Evolutionary conservation across 2,888 invertebrate species (phyloP).

Genomic region (Cryptops parisi): DNA sequence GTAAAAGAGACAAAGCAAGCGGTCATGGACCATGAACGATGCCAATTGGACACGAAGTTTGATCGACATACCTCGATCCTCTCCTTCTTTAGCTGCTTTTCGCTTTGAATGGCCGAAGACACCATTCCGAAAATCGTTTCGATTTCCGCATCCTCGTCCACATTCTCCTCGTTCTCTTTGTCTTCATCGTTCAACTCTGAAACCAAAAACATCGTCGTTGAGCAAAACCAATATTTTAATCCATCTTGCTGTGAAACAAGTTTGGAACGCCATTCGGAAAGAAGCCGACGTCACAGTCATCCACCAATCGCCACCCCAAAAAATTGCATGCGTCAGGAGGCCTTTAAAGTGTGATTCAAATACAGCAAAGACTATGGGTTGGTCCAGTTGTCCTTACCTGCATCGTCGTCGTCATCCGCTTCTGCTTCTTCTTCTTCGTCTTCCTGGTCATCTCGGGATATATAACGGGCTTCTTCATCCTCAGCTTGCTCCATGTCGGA

Average conservation of each 20-base stretch:
- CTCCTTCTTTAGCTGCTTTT: conserved; percentile 10
- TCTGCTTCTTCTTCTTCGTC: conserved; percentile 21
- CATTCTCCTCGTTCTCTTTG: conserved; percentile 42
- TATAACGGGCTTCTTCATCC: conserved; percentile 36
- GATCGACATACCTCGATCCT: conserved; percentile 6
- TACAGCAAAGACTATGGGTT: conserved; percentile 8
- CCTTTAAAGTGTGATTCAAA: too few relatives aligned
- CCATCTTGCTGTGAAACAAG: too few relatives aligned
- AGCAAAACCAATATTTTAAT: too few relatives aligned
- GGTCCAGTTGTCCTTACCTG: conserved; percentile 40
- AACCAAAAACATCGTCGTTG: too few relatives aligned
- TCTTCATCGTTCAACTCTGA: conserved; percentile 25
- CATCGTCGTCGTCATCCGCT: too few relatives aligned
- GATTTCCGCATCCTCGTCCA: conserved; percentile 20
- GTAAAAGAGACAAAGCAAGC: too few relatives aligned
- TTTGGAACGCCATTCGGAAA: too few relatives aligned
- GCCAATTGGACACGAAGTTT: too few relatives aligned
- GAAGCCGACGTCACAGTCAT: too few relatives aligned
- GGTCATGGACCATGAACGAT: too few relatives aligned
- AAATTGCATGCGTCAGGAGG: too few relatives aligned
- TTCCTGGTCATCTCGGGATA: conserved; percentile 19
- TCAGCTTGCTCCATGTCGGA: conserved; percentile 10
- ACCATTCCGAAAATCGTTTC: conserved; percentile 15
- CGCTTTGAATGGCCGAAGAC: conserved; percentile 13
- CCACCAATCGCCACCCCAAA: too few relatives aligned